Base-by-base conservation (phyloP, 2,888 invertebrate species). In the Balanococcus diminutus region DNA sequence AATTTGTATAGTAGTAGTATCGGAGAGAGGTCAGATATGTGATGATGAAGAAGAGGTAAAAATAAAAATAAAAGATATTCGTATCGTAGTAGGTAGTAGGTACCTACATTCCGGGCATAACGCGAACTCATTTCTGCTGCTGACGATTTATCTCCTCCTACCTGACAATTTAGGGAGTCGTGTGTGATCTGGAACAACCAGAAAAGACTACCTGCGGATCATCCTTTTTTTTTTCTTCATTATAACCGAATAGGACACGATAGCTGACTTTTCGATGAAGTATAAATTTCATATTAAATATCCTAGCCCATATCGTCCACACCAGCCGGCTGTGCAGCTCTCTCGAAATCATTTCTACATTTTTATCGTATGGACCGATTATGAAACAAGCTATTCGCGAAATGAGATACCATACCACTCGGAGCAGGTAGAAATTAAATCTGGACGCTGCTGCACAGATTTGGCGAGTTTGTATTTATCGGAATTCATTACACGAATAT, bases 1-100 rank as follows among this genome's bases (percentile, higher is more conserved):
- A 82, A 82, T 82, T 82, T 82, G 82, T 82, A 82, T 46, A n/a
- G 46, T 82, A n/a, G 46, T 82, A 42, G 46, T 82, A 82, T 39
- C 46, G 46, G 82, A 42, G 81, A 19, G 51, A 46, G 46, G 82
- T 46, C 82, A 46, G 81, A 81, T 22, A 11, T 14, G 25, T 46
- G 46, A 46, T 46, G 46, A n/a, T n/a, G 36, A 81, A 19, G 61
- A 61, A 36, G 79, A 79, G 25, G 31, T n/a, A 32, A 36, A n/a
- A 32, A 39, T 5, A 36, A 81, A 36, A 36, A 16, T 82, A 82
- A n/a, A 51, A 28, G 31, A 82, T 46, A 82, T 82, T 82, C 51
- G n/a, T 28, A 46, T 25, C 61, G 61, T 25, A 39, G 46, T 46
- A 46, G n/a, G n/a, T n/a, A n/a, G n/a, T n/a, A n/a, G n/a, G 61